A percentile compares a stretch with the other conserved stretches of the same genome.
Conservation (phyloP, 2,113 vertebrate species). For the Bubo scandiacus region DNA sequence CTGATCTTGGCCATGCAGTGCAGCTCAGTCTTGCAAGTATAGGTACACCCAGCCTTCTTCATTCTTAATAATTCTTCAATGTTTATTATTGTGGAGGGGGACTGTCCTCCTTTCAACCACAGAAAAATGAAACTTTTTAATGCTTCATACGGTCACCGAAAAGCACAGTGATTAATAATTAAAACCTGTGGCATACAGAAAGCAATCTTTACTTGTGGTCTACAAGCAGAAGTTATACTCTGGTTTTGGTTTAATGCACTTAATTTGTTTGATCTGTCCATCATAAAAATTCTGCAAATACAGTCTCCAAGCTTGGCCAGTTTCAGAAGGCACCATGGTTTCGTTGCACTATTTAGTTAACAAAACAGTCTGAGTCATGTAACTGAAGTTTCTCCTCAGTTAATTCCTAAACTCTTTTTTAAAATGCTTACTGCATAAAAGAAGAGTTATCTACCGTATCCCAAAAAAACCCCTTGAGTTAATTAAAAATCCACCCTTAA, state of each 20-base stretch:
- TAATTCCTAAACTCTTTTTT: neutral
- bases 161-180: neutral
- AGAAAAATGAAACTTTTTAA: neutral
- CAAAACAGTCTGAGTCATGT: neutral
- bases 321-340: neutral
- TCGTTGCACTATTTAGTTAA: neutral
- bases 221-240: neutral
- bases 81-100: neutral
- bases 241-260: neutral
- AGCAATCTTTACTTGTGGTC: neutral
- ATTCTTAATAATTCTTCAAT: neutral
- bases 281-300: neutral
- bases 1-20: neutral
- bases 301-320: neutral
- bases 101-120: neutral
- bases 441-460: neutral
- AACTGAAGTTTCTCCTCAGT: neutral
- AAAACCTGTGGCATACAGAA: neutral
- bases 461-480: neutral
- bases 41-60: neutral
- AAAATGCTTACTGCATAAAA: neutral
- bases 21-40: neutral
- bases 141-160: neutral
- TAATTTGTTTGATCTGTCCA: neutral
- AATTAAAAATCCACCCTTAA: neutral